Evolutionary conservation across 2,797 vertebrate species (phyloP), one percentile per base, ranked within the genome.

Genomic region (Malacoraja senta): DNA sequence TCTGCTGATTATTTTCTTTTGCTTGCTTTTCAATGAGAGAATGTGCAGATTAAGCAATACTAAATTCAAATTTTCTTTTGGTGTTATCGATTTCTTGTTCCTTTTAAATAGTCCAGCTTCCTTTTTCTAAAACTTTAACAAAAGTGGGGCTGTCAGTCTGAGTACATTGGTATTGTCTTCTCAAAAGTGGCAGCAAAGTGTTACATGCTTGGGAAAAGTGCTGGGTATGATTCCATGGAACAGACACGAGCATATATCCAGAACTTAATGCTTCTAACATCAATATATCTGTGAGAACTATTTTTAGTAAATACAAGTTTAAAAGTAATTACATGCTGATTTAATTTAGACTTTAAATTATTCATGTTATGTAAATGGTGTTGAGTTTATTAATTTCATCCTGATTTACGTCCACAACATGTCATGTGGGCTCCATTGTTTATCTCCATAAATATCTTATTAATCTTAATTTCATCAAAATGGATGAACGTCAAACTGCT

Each of bases 1-100:
- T 95, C 99, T 93, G 99, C 98, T 12, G 97, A 95, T 95, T 99
- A 98, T 97, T 99, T 99, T 96, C 97, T 99, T 95, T 97, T 97
- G 95, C 99, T 99, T 96, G 98, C 99, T 96, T 93, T 98, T 95
- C 93, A 44, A 92, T 53, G n/a, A 32, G 15, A 7, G 93, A 93
- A 91, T 93, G 77, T 93, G 94, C 38, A 65, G 84, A 74, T 0
- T 38, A 93, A 90, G 86, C 21, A 93, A 93, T 93, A 0, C 79
- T 90, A 93, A 68, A 77, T 53, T 92, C 24, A 91, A 29, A 93
- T 94, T 58, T 68, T 29, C 58, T 12, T 26, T 58, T 58, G 53
- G 44, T 58, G 9, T 0, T 24, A 83, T 83, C 24, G 9, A 83
- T 53, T 83, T 83, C 44, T 12, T 26, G 21, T 83, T 58, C 24